Evolutionary conservation across 2,797 vertebrate species (phyloP), one percentile per base, ranked within the genome.

Genomic region (Echeneis naucrates): DNA sequence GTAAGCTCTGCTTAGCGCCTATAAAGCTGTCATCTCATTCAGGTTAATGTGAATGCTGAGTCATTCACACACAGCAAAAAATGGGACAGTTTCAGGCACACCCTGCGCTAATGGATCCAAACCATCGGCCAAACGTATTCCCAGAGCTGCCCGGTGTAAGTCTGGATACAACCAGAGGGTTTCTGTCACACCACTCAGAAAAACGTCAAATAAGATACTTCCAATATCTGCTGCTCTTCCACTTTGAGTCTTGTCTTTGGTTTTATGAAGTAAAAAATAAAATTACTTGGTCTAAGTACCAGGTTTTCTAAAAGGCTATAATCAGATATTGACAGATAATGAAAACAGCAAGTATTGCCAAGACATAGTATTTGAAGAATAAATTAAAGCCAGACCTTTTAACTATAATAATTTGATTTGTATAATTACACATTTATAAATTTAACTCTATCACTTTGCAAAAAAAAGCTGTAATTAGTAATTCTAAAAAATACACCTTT

Each of bases 21-120:
- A 81, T 88, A 90, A 90, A 92, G 42, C 87, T 92, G 87, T 88
- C 90, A 86, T 68, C 33, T 40, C 45, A 67, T 82, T 84, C 55
- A 59, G 58, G 68, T 77, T 89, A 81, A 88, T 82, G 64, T 51
- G 68, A 69, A 73, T 27, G 70, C 72, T 91, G 80, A 90, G 85
- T 91, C 89, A 90, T 61, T 60, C 55, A 62, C 51, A 84, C 75
- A 81, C 71, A 80, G 68, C 42, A 64, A 76, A 87, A 76, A 68
- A 83, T 74, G 61, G 66, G 76, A 83, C 74, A 70, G 83, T 26
- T 57, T 48, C 61, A 68, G 85, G 74, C 84, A 90, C 92, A 66
- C 89, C 87, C 84, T 45, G 75, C 8, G 16, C 51, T 81, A 82
- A 89, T 83, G 68, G 81, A 68, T 51, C 50, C 45, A 32, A 80